Percentiles rank a stretch among this genome's conserved stretches.
phyloP scores from a whole-genome alignment of 53 echinoderm and acorn worm genomes.

The Arbacia lixula region DNA sequence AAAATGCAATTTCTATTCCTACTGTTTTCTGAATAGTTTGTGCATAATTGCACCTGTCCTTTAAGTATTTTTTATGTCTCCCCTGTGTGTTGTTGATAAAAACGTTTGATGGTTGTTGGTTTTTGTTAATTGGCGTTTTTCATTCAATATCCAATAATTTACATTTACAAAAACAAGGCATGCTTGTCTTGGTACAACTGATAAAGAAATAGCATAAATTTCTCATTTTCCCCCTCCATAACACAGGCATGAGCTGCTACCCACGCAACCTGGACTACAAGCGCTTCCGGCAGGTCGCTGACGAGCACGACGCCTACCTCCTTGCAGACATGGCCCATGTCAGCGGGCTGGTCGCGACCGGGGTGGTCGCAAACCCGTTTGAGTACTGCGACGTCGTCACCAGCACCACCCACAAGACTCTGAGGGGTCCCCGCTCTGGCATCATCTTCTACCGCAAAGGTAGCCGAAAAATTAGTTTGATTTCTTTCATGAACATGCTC shows the following conservation, averaged over 20 bases:
- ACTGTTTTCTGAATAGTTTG: too few species aligned
- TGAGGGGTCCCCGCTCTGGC: constrained; percentile 88
- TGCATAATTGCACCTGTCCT: too few species aligned
- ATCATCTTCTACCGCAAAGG: constrained; percentile 97
- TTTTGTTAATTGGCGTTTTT: too few species aligned
- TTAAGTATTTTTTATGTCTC: too few species aligned
- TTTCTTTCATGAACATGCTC: too few species aligned
- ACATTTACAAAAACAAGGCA: too few species aligned
- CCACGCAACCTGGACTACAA: constrained; percentile 93
- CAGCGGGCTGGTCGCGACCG: constrained; percentile 87
- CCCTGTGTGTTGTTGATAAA: too few species aligned
- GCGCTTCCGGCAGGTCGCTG: constrained; percentile 76
- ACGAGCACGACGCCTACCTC: constrained; percentile 81
- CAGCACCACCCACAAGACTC: constrained; percentile 96
- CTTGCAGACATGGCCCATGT: constrained; percentile 97
- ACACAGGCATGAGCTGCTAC: constrained; percentile 92
- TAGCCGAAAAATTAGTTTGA: not conserved
- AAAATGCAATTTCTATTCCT: too few species aligned
- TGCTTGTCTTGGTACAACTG: too few species aligned
- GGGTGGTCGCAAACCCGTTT: constrained; percentile 75
- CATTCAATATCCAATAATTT: too few species aligned
- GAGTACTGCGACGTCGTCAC: constrained; percentile 96
- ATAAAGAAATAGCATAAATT: not conserved
- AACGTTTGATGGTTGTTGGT: too few species aligned
- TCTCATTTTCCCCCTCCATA: not conserved